A percentile compares a stretch with the other conserved stretches of the same genome.
Conservation (phyloP, 1,140 invertebrate genomes). For the Bilobella aurantiaca region DNA sequence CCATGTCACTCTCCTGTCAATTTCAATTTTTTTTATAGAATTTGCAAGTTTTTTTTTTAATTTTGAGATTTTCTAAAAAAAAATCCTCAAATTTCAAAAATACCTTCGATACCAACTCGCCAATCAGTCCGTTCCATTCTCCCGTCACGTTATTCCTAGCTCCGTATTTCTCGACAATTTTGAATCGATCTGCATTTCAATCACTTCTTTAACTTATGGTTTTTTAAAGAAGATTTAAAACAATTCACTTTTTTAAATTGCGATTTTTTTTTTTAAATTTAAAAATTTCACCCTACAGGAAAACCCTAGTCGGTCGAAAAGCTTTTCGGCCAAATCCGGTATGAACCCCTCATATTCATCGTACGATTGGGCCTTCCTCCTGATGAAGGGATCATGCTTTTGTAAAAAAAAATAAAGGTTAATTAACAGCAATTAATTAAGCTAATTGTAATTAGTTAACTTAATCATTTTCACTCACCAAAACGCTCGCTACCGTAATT, state of each 20-base stretch:
- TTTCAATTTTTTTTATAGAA: too few relatives aligned
- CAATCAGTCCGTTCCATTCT: not conserved
- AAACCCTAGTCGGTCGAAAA: not conserved
- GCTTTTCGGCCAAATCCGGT: not conserved
- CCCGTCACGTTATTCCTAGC: not conserved
- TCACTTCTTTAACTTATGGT: too few relatives aligned
- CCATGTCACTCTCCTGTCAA: not conserved
- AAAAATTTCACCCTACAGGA: not conserved
- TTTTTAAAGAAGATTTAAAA: not conserved
- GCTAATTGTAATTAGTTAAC: too few relatives aligned
- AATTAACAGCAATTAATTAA: too few relatives aligned
- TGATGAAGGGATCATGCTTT: too few relatives aligned
- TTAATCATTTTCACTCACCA: too few relatives aligned
- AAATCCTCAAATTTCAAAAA: not conserved
- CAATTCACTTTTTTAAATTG: not conserved
- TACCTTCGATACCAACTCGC: not conserved
- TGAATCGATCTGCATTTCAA: not conserved
- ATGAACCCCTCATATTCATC: not conserved
- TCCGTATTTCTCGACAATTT: constrained; percentile 1
- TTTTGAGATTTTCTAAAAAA: not conserved
- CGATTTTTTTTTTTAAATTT: too few relatives aligned
- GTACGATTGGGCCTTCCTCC: too few relatives aligned
- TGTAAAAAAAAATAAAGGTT: too few relatives aligned
- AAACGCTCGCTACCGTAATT: too few relatives aligned
- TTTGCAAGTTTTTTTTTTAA: too few relatives aligned